These are phyloP conservation scores for Diachasmimorpha longicaudata DNA, from an alignment of 1,140 invertebrate species.

Conservation along the genomic window DNA sequence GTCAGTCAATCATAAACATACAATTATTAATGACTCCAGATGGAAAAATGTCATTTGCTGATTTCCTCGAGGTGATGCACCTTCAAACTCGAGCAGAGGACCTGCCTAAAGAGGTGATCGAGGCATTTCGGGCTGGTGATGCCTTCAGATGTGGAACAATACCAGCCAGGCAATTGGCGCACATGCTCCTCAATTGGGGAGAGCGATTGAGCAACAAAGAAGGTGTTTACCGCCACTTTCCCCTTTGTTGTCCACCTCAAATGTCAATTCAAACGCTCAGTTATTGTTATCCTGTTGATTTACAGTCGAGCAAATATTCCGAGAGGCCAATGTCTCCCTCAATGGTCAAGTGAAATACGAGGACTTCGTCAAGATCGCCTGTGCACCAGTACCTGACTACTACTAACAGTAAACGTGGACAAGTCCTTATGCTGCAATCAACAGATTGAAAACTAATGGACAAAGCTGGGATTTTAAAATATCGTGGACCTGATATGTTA, in stretches of 20 bases:
- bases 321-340: conserved; percentile 87
- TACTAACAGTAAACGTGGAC: conserved; percentile 66
- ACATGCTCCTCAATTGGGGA: conserved; percentile 89
- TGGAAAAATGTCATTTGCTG: conserved; percentile 93
- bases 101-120: conserved; percentile 85
- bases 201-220: conserved; percentile 89
- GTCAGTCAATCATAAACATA: no score
- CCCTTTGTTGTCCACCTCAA: background rate
- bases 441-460: background rate
- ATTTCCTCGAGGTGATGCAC: conserved; percentile 95
- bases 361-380: conserved; percentile 92
- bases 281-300: background rate
- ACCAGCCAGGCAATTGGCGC: conserved; percentile 81
- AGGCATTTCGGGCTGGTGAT: conserved; percentile 89
- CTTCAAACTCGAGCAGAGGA: conserved; percentile 86
- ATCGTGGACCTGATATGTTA: background rate
- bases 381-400: conserved; percentile 93
- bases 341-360: conserved; percentile 86
- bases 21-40: conserved; percentile 57
- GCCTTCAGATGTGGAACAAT: conserved; percentile 76
- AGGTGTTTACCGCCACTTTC: conserved; percentile 62
- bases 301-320: conserved; percentile 88
- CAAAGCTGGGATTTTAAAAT: background rate
- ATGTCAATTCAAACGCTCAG: conserved; percentile 1
- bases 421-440: background rate